Evolutionary conservation across 2,888 invertebrate genomes (phyloP).

Genomic region (Chymomyza amoena): DNA sequence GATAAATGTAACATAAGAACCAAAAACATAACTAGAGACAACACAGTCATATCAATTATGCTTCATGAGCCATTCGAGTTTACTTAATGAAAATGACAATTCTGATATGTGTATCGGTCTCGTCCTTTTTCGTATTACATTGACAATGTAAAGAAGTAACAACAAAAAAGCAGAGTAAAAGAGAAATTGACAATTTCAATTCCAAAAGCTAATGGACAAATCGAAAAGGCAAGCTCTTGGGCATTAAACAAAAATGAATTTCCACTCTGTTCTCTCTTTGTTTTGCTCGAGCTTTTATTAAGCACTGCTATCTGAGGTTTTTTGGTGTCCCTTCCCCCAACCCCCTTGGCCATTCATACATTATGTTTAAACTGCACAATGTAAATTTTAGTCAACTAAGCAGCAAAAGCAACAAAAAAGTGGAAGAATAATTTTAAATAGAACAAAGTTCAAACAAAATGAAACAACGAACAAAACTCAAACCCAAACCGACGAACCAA

Average conservation of each 20-base stretch:
- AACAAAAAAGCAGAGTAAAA: neutral
- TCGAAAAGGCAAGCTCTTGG: conserved; percentile 14
- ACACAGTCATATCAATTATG: neutral
- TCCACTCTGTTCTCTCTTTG: conserved; percentile 15
- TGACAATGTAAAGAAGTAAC: neutral
- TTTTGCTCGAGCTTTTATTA: neutral
- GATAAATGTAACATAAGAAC: neutral
- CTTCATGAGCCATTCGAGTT: neutral
- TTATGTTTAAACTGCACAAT: conserved; percentile 37
- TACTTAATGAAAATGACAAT: conserved; percentile 1
- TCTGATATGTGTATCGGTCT: neutral
- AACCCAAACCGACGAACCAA: neutral
- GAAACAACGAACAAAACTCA: conserved; percentile 24
- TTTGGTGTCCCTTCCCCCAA: neutral
- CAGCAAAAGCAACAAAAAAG: conserved; percentile 36
- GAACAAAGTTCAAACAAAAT: conserved; percentile 60
- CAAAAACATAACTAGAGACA: neutral
- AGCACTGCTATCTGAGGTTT: neutral
- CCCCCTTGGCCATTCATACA: neutral
- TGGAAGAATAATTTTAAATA: conserved; percentile 32
- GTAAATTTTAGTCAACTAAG: conserved; percentile 62
- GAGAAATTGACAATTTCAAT: conserved; percentile 48
- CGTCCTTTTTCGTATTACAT: neutral
- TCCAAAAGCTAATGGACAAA: neutral
- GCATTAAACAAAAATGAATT: conserved; percentile 34